Base-by-base conservation (phyloP, 2,888 invertebrate species). In the Melieria picta region DNA sequence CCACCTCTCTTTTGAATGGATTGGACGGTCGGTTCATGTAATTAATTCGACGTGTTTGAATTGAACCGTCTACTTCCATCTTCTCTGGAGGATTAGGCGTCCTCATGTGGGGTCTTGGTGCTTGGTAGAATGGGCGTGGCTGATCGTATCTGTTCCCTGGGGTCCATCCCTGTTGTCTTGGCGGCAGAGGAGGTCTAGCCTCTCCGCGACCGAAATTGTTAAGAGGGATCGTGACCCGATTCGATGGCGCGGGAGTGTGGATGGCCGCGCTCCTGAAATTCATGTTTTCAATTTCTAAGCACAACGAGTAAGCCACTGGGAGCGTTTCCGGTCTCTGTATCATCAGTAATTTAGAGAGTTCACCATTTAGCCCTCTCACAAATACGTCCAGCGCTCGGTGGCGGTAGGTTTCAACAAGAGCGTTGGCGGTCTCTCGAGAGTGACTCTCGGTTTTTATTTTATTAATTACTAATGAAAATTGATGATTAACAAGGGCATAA, bases 401-500 rank as follows among this genome's bases (percentile, higher is more conserved):
- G 30, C 76, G 58, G 48, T 78, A 78, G 9, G 65, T 75, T 52
- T 72, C 73, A 9, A 74, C 73, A 7, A 77, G 47, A 0, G 61
- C 75, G 9, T 58, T 52, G 2, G 72, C 62, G 4, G 75, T 75
- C 57, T 77, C 77, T 9, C 52, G 55, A 0, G 76, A 72, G 58
- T 76, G 70, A 50, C 69, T 68, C 56, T 76, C 76, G 0, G 75
- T 74, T 68, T 77, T 76, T 5, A 78, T 47, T 57, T 78, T 78
- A 30, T 77, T 78, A 5, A 78, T 16, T 16, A 16, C 1, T 16
- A 16, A 16, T 16, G 16, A 16, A 16, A 16, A 16, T 16, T 16
- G 16, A 46, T 75, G 75, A 57, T 75, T 77, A 0, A 75, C 72
- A 30, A 10, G 70, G 0, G 76, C 74, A 58, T 75, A 75, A 13